These are phyloP conservation scores for Gasterosteus aculeatus DNA, from an alignment of 2,113 vertebrate species.

Conservation along the genomic window DNA sequence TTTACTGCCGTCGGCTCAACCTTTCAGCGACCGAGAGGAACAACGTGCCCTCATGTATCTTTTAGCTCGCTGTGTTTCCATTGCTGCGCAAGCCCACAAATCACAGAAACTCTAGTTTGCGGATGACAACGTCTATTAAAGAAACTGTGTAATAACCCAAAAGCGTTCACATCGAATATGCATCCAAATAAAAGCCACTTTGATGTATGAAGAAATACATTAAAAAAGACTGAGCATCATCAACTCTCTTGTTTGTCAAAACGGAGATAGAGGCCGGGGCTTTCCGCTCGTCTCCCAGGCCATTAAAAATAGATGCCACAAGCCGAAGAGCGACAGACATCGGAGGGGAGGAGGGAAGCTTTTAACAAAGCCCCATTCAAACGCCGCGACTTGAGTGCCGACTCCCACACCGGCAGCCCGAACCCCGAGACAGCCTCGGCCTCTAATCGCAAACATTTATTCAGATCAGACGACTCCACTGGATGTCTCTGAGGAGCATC, in stretches of 20 bases:
- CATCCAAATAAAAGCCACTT: slow-evolving; percentile 39
- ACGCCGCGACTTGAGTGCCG: slow-evolving; percentile 31
- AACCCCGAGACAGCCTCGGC: slow-evolving; percentile 56
- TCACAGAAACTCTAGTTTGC: not conserved
- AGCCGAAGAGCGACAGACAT: slow-evolving; percentile 62
- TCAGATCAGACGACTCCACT: slow-evolving; percentile 70
- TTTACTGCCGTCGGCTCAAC: not conserved
- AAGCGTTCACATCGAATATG: slow-evolving; percentile 23
- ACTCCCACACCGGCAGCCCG: slow-evolving; percentile 52
- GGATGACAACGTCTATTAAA: not conserved
- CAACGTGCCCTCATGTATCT: not conserved
- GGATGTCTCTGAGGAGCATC: slow-evolving; percentile 60
- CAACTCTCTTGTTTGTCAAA: slow-evolving; percentile 28
- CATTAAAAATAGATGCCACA: slow-evolving; percentile 70
- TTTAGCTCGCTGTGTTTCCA: not conserved
- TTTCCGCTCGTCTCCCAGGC: slow-evolving; percentile 32
- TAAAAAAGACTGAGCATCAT: slow-evolving; percentile 9
- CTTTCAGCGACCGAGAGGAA: not conserved
- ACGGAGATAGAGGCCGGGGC: slow-evolving; percentile 25
- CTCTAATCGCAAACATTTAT: slow-evolving; percentile 79
- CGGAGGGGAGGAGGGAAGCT: slow-evolving; percentile 2
- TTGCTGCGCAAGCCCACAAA: not conserved
- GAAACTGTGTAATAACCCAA: slow-evolving; percentile 9
- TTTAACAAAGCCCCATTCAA: slow-evolving; percentile 70
- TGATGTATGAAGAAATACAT: not conserved